A percentile compares a stretch with the other conserved stretches of the same genome.
phyloP scores from a whole-genome alignment of 2,113 vertebrate species.

The Myocastor coypus region DNA sequence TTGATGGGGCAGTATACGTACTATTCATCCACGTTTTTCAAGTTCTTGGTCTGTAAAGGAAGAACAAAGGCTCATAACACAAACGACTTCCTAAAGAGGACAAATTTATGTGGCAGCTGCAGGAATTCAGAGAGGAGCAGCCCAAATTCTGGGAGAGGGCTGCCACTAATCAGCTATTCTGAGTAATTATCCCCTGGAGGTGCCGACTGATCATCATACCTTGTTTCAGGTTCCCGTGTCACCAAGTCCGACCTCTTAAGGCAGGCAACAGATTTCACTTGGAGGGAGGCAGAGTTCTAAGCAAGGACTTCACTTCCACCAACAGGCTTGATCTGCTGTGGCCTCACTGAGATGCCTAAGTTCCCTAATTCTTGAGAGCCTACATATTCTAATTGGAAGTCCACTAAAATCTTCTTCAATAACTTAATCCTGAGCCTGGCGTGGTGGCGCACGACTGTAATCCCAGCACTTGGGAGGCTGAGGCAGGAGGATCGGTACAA shows the following conservation, averaged over 20 bases:
- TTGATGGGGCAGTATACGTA: conserved; percentile 46
- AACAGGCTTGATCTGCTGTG: conserved; percentile 80
- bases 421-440: conserved; percentile 60
- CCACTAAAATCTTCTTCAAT: conserved; percentile 77
- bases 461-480: no score
- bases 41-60: conserved; percentile 80
- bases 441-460: no score
- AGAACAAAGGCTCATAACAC: conserved; percentile 74
- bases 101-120: conserved; percentile 82
- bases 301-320: conserved; percentile 70
- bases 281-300: conserved; percentile 78
- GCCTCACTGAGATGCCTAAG: conserved; percentile 78
- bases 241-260: conserved; percentile 74
- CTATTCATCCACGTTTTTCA: conserved; percentile 80
- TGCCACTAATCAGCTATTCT: conserved; percentile 91
- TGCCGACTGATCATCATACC: conserved; percentile 91
- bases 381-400: conserved; percentile 82
- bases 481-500: no score
- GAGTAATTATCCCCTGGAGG: conserved; percentile 91
- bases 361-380: conserved; percentile 80
- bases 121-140: conserved; percentile 86
- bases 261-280: conserved; percentile 85
- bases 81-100: conserved; percentile 82
- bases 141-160: conserved; percentile 90
- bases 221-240: conserved; percentile 80